Base-by-base conservation (phyloP, 30 jellyfish, hydroid and myxozoan genomes). In the Hydractinia symbiolongicarpus region DNA sequence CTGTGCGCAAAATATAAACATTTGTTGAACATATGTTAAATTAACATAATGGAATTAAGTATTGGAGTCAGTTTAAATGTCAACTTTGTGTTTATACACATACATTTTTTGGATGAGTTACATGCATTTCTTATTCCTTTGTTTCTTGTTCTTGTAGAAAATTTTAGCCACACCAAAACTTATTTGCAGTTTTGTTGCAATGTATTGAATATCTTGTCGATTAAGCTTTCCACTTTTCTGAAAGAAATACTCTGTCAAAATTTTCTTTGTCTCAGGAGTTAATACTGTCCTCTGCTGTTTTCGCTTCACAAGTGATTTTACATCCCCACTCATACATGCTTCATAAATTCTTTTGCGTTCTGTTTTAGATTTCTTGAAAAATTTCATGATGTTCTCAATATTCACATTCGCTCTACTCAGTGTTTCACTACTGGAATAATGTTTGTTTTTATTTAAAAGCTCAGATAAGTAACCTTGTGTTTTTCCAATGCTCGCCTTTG, bases 391-490 rank as follows among this genome's bases (percentile, higher is more conserved):
- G 30, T 86, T 83, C 51, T 72, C 52, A 68, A 91, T 78, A 73
- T 91, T 84, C 54, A 60, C 56, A 17, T 76, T 62, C 9, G 73
- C 85, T 61, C 60, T 77, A 13, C 40, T 64, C 9, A 64, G 19
- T 7, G 19, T 64, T 8, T n/a, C 40, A 44, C 9, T n/a, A 2
- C 52, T 64, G 2, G 52, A 7, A 6, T 44, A 64, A 64, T 64
- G 74, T 64, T 64, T 64, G 44, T 30, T 30, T 30, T 50, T 81
- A 85, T 15, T 66, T 52, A 88, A 79, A 8, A 93, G 50, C 16
- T 93, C 98, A 5, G 98, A 93, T 50, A 93, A 82, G 60, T 93
- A 93, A 52, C 98, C 98, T 61, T 93, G 98, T 5, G 98, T 62
- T 73, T 90, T 83, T 16, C 79, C 84, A 50, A 93, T 84, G 1